Conservation (phyloP, 23 tunicate genomes). For the Clavelina lepadiformis region DNA sequence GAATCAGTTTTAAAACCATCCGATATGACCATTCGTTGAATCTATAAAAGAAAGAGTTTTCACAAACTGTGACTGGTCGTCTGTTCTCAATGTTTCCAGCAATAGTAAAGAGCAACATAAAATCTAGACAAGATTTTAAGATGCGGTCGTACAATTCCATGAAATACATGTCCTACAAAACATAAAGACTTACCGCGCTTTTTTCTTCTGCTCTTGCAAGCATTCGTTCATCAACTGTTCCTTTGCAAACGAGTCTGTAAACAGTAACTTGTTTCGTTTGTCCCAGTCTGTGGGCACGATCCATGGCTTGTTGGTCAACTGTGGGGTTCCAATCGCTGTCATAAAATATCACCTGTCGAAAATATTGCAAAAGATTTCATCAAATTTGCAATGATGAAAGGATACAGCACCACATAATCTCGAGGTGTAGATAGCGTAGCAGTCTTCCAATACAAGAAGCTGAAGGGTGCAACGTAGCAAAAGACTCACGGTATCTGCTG, state of each 20-base stretch:
- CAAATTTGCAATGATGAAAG: background rate
- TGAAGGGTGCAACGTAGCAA: background rate
- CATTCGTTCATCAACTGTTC: conserved; percentile 82
- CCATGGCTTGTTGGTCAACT: conserved; percentile 94
- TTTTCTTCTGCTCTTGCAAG: conserved; percentile 78
- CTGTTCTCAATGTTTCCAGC: too few relatives aligned
- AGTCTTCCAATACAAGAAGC: too few relatives aligned
- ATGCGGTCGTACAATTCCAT: too few relatives aligned
- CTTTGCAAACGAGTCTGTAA: conserved; percentile 74
- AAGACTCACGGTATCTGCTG: conserved; percentile 73
- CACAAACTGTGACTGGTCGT: too few relatives aligned
- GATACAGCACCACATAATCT: too few relatives aligned
- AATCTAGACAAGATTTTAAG: too few relatives aligned
- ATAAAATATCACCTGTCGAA: conserved; percentile 54
- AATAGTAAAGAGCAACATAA: too few relatives aligned
- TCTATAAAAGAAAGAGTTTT: conserved; percentile 4
- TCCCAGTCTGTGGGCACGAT: conserved; percentile 80
- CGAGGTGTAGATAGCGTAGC: too few relatives aligned
- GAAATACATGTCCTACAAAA: too few relatives aligned
- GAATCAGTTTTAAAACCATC: conserved; percentile 56
- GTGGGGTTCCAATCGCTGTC: conserved; percentile 94
- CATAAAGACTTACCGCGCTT: conserved; percentile 32
- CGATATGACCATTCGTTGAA: conserved; percentile 73
- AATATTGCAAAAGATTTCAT: background rate
- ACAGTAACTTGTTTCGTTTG: conserved; percentile 89